Percentiles rank a stretch among this genome's conserved stretches.
phyloP scores from a whole-genome alignment of 2,888 invertebrate species.

The Amiota communis region DNA sequence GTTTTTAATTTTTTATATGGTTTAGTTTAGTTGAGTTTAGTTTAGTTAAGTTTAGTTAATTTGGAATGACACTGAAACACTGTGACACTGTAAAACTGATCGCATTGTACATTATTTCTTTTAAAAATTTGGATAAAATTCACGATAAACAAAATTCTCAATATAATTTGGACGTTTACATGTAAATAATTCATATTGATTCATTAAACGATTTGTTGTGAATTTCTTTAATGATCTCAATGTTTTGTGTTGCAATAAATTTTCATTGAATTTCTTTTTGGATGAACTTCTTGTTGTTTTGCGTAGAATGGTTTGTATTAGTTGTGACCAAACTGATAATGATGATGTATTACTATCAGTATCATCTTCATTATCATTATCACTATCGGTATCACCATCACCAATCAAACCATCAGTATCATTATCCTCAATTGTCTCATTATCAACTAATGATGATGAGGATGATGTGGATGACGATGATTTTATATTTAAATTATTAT shows the following conservation, averaged over 20 bases:
- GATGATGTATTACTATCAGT: constrained; percentile 34
- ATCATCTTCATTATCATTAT: constrained; percentile 19
- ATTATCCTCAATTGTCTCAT: constrained; percentile 17
- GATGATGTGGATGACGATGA: not conserved
- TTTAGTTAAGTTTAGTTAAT: too few relatives aligned
- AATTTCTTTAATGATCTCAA: constrained; percentile 77
- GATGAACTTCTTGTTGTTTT: constrained; percentile 70
- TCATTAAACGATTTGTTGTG: constrained; percentile 74
- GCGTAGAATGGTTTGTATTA: constrained; percentile 76
- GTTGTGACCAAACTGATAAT: constrained; percentile 75
- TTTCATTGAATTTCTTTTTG: constrained; percentile 80
- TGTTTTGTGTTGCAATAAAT: constrained; percentile 81
- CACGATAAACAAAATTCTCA: constrained; percentile 68
- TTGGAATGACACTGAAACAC: constrained; percentile 23
- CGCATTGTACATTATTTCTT: not conserved
- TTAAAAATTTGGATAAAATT: constrained; percentile 56
- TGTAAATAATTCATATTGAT: constrained; percentile 80
- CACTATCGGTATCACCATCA: constrained; percentile 23
- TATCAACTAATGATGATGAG: not conserved
- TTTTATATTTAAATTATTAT: constrained; percentile 17
- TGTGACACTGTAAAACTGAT: constrained; percentile 9
- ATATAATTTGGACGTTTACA: constrained; percentile 82
- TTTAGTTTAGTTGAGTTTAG: too few relatives aligned
- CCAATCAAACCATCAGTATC: not conserved
- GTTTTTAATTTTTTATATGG: too few relatives aligned